Evolutionary conservation across 2,888 invertebrate genomes (phyloP).

Genomic region (Drosophila nigricruria): DNA sequence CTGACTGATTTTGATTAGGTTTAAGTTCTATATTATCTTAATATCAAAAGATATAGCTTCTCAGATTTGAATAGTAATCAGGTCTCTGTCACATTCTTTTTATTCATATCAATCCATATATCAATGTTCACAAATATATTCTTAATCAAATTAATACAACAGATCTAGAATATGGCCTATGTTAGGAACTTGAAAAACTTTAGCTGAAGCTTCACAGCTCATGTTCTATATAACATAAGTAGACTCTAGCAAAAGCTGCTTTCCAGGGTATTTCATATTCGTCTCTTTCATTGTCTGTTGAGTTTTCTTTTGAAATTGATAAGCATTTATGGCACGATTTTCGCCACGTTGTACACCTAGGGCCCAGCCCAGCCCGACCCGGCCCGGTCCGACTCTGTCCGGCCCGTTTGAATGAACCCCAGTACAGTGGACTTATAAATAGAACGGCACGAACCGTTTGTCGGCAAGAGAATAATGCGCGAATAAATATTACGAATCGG

Average conservation of each 20-base stretch:
- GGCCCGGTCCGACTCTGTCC: neutral
- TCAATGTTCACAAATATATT: neutral
- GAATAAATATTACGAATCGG: conserved; percentile 45
- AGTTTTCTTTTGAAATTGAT: conserved; percentile 46
- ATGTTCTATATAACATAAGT: neutral
- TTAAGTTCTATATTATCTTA: neutral
- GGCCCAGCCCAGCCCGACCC: conserved; percentile 2
- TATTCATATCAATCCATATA: neutral
- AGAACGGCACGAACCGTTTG: conserved; percentile 49
- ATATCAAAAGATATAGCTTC: neutral
- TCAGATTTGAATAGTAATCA: neutral
- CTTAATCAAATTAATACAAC: neutral
- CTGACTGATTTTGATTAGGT: neutral
- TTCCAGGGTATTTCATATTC: conserved; percentile 22
- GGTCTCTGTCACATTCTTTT: neutral
- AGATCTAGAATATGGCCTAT: neutral
- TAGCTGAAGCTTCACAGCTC: neutral
- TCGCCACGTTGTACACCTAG: conserved; percentile 26
- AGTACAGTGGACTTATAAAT: conserved; percentile 50
- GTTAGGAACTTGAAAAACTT: neutral
- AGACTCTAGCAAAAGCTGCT: neutral
- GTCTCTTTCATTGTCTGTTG: neutral
- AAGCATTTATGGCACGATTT: conserved; percentile 55
- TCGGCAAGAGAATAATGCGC: conserved; percentile 49
- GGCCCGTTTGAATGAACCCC: conserved; percentile 10